Evolutionary conservation across 2,113 vertebrate species (phyloP).

Genomic region (Hydropotes inermis): DNA sequence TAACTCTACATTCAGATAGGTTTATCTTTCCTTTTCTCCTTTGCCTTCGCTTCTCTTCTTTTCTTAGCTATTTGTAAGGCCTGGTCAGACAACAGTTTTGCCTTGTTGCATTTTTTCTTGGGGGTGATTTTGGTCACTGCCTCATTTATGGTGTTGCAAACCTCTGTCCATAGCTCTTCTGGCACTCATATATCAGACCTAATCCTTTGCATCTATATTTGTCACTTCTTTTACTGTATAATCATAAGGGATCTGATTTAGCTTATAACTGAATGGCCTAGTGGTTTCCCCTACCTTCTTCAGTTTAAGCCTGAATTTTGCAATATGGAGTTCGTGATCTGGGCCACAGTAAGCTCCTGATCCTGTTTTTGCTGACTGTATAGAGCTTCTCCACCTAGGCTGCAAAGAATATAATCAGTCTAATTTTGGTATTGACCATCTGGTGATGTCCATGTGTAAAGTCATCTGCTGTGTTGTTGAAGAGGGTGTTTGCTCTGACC

Average conservation of each 20-base stretch:
- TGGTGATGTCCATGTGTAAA: neutral
- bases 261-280: neutral
- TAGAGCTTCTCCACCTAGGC: neutral
- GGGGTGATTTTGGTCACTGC: neutral
- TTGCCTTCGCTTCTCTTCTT: neutral
- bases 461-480: neutral
- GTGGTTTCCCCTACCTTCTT: neutral
- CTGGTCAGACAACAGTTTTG: neutral
- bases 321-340: neutral
- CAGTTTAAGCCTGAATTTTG: neutral
- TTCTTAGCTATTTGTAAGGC: neutral
- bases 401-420: neutral
- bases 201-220: neutral
- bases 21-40: neutral
- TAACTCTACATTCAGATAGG: neutral
- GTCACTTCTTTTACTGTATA: neutral
- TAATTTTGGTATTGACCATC: neutral
- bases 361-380: neutral
- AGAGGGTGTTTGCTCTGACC: neutral
- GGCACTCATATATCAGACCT: neutral
- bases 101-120: neutral
- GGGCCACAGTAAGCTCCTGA: neutral
- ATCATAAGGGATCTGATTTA: neutral
- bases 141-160: neutral
- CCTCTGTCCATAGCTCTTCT: neutral